Evolutionary conservation across 2,888 invertebrate species (phyloP).

Genomic region (Neoascia interrupta): DNA sequence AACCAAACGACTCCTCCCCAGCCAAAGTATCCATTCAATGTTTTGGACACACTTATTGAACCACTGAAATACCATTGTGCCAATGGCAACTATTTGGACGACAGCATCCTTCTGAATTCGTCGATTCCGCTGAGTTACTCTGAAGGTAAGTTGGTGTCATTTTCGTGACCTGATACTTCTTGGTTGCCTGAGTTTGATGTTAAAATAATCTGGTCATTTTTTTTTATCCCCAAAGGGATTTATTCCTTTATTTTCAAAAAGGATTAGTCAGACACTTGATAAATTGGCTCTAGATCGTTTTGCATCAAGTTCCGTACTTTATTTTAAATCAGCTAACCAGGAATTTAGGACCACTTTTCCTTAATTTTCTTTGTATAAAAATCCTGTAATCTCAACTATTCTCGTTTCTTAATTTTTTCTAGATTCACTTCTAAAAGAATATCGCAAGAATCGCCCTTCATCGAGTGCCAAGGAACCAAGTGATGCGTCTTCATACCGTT

Average conservation of each 20-base stretch:
- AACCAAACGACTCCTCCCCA: conserved; percentile 42
- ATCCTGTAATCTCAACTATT: conserved; percentile 14
- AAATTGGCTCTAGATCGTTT: too few relatives aligned
- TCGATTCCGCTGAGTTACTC: conserved; percentile 61
- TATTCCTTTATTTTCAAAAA: too few relatives aligned
- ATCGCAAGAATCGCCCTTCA: conserved; percentile 47
- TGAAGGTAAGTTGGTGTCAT: conserved; percentile 53
- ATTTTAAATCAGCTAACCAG: too few relatives aligned
- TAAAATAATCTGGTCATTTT: too few relatives aligned
- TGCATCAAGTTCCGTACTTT: too few relatives aligned
- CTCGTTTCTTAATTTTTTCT: conserved; percentile 29
- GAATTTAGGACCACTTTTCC: too few relatives aligned
- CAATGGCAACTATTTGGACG: conserved; percentile 51
- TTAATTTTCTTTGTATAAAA: too few relatives aligned
- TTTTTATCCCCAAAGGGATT: too few relatives aligned
- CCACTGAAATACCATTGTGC: conserved; percentile 67
- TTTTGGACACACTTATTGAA: conserved; percentile 71
- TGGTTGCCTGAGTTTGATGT: too few relatives aligned
- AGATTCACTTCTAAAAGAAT: conserved; percentile 60
- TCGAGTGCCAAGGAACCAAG: conserved; percentile 41
- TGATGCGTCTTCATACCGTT: conserved; percentile 38
- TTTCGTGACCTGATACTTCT: neutral
- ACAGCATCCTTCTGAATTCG: conserved; percentile 54
- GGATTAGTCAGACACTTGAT: too few relatives aligned
- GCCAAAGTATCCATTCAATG: conserved; percentile 68